These are phyloP conservation scores for Anguilla anguilla DNA, from an alignment of 2,797 vertebrate species.

Conservation along the genomic window DNA sequence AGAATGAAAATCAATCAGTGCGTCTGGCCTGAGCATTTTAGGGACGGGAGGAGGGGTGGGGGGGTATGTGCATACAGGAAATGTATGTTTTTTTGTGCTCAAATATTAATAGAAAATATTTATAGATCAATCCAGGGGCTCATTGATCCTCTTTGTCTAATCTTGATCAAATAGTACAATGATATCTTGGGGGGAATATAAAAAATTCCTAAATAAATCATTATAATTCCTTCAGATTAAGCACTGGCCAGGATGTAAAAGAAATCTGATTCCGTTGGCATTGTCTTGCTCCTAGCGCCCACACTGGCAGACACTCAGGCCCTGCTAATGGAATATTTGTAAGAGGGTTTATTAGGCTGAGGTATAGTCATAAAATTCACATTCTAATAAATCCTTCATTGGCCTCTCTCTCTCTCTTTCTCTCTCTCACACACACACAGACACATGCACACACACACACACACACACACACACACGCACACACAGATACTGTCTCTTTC, in stretches of 20 bases:
- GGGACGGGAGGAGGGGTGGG: conserved; percentile 17
- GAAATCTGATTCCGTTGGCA: conserved; percentile 46
- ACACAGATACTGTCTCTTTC: no score
- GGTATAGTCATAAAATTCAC: neutral
- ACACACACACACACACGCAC: no score
- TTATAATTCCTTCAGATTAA: conserved; percentile 52
- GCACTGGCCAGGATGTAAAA: conserved; percentile 58
- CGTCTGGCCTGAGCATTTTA: conserved; percentile 12
- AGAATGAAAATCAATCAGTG: conserved; percentile 33
- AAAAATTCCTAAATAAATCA: conserved; percentile 41
- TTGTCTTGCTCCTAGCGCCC: neutral
- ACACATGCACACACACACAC: no score
- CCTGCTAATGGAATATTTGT: neutral
- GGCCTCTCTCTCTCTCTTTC: neutral
- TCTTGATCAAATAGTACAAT: conserved; percentile 49
- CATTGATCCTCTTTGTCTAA: conserved; percentile 42
- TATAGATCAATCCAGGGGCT: neutral
- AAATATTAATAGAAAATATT: conserved; percentile 34
- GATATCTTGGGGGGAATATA: conserved; percentile 40
- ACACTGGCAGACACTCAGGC: neutral
- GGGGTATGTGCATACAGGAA: conserved; percentile 1
- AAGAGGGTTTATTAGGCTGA: neutral
- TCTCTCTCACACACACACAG: neutral
- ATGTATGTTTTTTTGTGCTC: conserved; percentile 39
- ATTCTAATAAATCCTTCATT: conserved; percentile 1